These are phyloP conservation scores for Cygnus buccinator DNA, from an alignment of 2,113 vertebrate species.

Conservation along the genomic window DNA sequence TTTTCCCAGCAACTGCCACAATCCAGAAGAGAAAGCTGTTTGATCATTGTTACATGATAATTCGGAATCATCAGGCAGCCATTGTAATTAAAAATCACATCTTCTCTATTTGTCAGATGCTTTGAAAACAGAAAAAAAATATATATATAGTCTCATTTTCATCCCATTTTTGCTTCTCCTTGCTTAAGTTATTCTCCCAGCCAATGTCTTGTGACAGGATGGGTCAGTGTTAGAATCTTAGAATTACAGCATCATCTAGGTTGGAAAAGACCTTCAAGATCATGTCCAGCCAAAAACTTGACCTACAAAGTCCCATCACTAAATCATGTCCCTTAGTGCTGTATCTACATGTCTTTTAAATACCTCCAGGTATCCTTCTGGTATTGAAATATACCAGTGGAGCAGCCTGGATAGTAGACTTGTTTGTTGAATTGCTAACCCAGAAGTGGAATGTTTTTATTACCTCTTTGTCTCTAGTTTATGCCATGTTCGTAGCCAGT, in stretches of 20 bases:
- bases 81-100: neutral
- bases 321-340: neutral
- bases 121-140: neutral
- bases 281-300: neutral
- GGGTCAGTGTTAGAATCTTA: neutral
- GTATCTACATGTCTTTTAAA: neutral
- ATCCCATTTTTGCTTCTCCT: neutral
- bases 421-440: neutral
- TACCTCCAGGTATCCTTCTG: neutral
- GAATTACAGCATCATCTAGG: neutral
- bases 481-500: neutral
- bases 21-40: neutral
- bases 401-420: neutral
- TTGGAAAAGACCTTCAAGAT: neutral
- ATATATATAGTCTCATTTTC: neutral
- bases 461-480: neutral
- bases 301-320: neutral
- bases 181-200: neutral
- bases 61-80: neutral
- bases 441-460: neutral
- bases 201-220: neutral
- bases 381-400: neutral
- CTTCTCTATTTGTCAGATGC: neutral
- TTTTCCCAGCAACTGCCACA: neutral
- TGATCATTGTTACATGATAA: neutral